phyloP scores from a whole-genome alignment of 2,888 invertebrate species.

The Gasteruption jaculator region DNA sequence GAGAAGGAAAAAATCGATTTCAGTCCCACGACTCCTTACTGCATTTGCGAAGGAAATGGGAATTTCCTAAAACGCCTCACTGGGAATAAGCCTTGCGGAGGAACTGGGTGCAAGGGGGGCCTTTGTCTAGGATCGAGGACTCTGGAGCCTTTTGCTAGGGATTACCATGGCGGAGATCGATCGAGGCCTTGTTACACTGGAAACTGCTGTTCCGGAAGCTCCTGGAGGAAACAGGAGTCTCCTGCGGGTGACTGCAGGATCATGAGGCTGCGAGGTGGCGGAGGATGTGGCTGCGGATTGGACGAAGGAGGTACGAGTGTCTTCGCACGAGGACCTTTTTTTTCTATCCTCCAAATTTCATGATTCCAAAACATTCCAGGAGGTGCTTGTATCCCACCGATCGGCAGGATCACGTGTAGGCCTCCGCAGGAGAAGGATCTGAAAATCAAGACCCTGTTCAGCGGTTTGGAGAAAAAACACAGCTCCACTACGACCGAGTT shows the following conservation, averaged over 20 bases:
- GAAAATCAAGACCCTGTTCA: no score
- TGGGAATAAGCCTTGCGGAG: conserved; percentile 20
- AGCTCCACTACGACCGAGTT: conserved; percentile 7
- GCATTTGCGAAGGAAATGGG: conserved; percentile 13
- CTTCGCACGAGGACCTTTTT: no score
- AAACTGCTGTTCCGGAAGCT: conserved; percentile 12
- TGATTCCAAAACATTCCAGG: no score
- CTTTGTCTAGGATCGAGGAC: conserved; percentile 18
- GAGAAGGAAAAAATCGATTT: not conserved
- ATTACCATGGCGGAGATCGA: not conserved
- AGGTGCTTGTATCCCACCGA: no score
- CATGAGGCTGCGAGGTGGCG: conserved; percentile 32
- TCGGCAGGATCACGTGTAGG: no score
- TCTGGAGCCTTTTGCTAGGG: conserved; percentile 5
- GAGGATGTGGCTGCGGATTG: no score
- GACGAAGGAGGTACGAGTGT: no score
- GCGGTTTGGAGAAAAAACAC: no score
- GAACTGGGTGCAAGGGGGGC: conserved; percentile 15
- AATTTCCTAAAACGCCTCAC: conserved; percentile 8
- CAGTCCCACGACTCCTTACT: conserved; percentile 10
- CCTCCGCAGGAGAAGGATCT: no score
- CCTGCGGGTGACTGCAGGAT: conserved; percentile 16
- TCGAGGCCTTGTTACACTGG: conserved; percentile 8
- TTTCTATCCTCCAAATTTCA: no score
- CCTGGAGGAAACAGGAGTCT: no score